Evolutionary conservation across 2,797 vertebrate species (phyloP).

Genomic region (Nannoperca australis): DNA sequence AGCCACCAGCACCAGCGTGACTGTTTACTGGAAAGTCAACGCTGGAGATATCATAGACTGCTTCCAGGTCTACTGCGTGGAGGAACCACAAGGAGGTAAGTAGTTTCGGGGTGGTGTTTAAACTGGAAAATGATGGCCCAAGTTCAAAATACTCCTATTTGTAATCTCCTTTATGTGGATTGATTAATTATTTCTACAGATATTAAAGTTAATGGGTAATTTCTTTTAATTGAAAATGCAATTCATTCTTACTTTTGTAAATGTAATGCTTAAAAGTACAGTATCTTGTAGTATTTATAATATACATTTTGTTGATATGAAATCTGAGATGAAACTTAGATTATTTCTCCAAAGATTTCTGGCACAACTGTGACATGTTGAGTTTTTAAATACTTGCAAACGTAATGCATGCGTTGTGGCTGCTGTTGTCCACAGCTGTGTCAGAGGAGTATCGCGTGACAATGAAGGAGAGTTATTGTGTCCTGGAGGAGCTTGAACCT

Average conservation of each 20-base stretch:
- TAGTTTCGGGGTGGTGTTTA: neutral
- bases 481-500: constrained; percentile 95
- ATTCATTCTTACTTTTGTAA: neutral
- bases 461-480: constrained; percentile 96
- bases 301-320: neutral
- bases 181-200: neutral
- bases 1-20: constrained; percentile 92
- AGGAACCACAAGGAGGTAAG: constrained; percentile 91
- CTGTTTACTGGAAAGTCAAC: constrained; percentile 94
- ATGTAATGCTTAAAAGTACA: neutral
- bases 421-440: constrained; percentile 81
- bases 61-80: constrained; percentile 98
- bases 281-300: constrained; percentile 3
- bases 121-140: neutral
- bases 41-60: constrained; percentile 92
- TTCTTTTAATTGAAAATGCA: neutral
- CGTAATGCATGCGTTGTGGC: neutral
- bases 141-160: neutral
- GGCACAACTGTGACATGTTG: neutral
- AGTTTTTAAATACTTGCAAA: neutral
- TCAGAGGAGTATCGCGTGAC: constrained; percentile 97
- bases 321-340: too few species aligned
- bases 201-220: too few species aligned
- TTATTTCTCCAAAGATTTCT: neutral
- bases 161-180: neutral